Percentiles rank a stretch among this genome's conserved stretches.
These are phyloP conservation scores for Otis tarda DNA, from an alignment of 2,113 vertebrate species.

Conservation along the genomic window DNA sequence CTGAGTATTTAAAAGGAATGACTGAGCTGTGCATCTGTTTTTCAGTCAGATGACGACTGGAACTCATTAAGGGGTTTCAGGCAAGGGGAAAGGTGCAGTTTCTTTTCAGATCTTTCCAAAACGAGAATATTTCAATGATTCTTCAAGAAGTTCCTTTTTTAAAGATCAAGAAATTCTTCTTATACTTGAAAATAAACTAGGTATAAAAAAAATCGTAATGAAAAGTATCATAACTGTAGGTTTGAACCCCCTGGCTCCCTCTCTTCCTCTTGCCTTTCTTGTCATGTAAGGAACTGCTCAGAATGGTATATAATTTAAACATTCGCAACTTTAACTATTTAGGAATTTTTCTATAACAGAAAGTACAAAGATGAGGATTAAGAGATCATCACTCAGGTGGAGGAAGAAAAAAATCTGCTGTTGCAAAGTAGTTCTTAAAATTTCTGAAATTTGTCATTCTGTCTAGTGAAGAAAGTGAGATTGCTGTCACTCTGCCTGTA, in stretches of 20 bases:
- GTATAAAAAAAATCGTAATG: background rate
- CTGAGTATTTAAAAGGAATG: background rate
- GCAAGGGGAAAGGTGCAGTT: accelerated
- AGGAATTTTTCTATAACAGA: background rate
- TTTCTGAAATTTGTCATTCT: background rate
- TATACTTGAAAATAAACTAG: background rate
- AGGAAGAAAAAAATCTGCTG: background rate
- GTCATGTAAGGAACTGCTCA: background rate
- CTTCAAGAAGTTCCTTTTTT: background rate
- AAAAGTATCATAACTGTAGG: background rate
- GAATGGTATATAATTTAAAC: background rate
- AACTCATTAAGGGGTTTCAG: background rate
- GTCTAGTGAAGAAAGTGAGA: background rate
- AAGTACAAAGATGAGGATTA: background rate
- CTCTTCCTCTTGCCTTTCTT: background rate
- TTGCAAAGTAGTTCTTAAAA: background rate
- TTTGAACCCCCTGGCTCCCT: background rate
- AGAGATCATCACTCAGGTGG: background rate
- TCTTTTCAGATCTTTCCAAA: background rate
- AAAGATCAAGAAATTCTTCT: background rate
- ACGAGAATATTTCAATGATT: background rate
- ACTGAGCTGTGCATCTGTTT: background rate
- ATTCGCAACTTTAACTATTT: background rate
- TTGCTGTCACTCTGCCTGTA: background rate
- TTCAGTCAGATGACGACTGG: background rate